These are phyloP conservation scores for Lissonota sp. DNA, from an alignment of 2,888 invertebrate genomes.

Conservation along the genomic window DNA sequence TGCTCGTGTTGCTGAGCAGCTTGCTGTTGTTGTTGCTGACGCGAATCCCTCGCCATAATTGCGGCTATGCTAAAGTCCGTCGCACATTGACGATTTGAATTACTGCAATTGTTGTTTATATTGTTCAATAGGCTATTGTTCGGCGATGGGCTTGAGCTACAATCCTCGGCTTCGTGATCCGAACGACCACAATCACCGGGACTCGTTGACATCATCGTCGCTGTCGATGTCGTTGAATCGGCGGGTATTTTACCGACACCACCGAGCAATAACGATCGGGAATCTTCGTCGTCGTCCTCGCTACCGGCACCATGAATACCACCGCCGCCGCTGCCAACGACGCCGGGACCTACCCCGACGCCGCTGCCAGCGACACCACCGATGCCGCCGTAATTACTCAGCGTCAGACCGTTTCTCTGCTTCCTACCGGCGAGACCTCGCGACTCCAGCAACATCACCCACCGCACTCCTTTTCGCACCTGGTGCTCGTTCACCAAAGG, in stretches of 20 bases:
- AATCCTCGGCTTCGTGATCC: slow-evolving; percentile 84
- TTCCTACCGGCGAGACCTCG: slow-evolving; percentile 83
- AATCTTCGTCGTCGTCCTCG: slow-evolving; percentile 88
- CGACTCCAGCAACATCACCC: slow-evolving; percentile 84
- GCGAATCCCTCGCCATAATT: slow-evolving; percentile 92
- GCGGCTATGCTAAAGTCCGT: slow-evolving; percentile 98
- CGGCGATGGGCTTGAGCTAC: slow-evolving; percentile 86
- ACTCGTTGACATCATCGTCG: slow-evolving; percentile 74
- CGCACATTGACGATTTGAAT: slow-evolving; percentile 90
- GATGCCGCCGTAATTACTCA: slow-evolving; percentile 82
- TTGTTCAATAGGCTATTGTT: slow-evolving; percentile 80
- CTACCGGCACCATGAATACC: slow-evolving; percentile 82
- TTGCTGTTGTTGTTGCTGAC: slow-evolving; percentile 86
- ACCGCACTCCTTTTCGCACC: slow-evolving; percentile 74
- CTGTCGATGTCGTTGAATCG: slow-evolving; percentile 80
- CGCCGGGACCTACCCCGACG: slow-evolving; percentile 78
- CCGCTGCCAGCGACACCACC: slow-evolving; percentile 81
- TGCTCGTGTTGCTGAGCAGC: slow-evolving; percentile 84
- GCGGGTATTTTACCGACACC: slow-evolving; percentile 84
- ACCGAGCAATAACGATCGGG: slow-evolving; percentile 76
- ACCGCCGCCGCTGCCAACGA: slow-evolving; percentile 77
- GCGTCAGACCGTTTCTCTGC: slow-evolving; percentile 82
- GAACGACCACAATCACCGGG: slow-evolving; percentile 84
- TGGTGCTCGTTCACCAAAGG: slow-evolving; percentile 82
- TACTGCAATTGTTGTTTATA: slow-evolving; percentile 77